A percentile compares a stretch with the other conserved stretches of the same genome.
Evolutionary conservation across 2,888 invertebrate species (phyloP).

Genomic region (Bhutanitis thaidina): DNA sequence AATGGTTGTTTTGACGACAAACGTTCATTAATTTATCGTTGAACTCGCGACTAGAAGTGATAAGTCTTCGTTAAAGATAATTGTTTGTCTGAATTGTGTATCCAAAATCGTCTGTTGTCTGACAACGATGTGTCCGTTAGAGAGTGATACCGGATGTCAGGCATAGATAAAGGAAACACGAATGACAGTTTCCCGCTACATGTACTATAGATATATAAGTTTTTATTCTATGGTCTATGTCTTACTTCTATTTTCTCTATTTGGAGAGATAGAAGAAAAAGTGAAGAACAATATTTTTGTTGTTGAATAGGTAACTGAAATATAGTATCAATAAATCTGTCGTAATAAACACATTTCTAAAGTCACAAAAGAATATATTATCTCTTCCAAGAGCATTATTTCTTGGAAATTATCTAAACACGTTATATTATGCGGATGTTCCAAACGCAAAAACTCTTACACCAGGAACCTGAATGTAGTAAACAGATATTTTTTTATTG

Average conservation of each 20-base stretch:
- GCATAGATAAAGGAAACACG: conserved; percentile 64
- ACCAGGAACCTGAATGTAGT: not conserved
- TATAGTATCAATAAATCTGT: too few species aligned
- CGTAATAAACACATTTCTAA: too few species aligned
- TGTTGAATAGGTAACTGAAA: too few species aligned
- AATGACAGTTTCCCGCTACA: conserved; percentile 16
- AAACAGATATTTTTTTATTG: not conserved
- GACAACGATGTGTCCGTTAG: conserved; percentile 32
- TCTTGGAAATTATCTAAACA: conserved; percentile 7
- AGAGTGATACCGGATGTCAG: conserved; percentile 69
- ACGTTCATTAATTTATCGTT: too few species aligned
- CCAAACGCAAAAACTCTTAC: not conserved
- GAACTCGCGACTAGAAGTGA: too few species aligned
- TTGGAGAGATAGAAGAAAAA: too few species aligned
- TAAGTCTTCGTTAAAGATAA: too few species aligned
- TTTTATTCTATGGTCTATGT: too few species aligned
- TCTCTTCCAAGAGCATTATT: not conserved
- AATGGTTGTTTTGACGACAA: too few species aligned
- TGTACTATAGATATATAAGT: too few species aligned
- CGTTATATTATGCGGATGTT: not conserved
- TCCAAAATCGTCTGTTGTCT: not conserved
- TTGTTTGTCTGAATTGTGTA: not conserved
- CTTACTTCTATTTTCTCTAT: not conserved
- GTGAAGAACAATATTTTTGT: too few species aligned
- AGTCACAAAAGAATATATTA: not conserved